Evolutionary conservation across 2,797 vertebrate species (phyloP).

Genomic region (Neostethus bicornis): DNA sequence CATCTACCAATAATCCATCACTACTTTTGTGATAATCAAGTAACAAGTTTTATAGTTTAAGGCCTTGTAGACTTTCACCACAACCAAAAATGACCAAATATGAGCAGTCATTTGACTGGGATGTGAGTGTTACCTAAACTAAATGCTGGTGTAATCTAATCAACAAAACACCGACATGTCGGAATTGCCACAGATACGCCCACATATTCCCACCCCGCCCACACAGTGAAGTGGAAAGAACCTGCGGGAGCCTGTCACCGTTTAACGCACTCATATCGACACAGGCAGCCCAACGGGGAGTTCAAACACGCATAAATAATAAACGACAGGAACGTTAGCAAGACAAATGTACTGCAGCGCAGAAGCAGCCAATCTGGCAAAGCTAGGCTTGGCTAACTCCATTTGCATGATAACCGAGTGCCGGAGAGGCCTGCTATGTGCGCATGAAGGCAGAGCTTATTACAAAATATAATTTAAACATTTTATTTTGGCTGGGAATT

Average conservation of each 20-base stretch:
- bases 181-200: not conserved
- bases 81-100: not conserved
- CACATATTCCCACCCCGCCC: not conserved
- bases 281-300: slow-evolving; percentile 49
- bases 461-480: slow-evolving; percentile 44
- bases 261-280: slow-evolving; percentile 56
- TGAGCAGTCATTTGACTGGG: not conserved
- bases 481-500: slow-evolving; percentile 24
- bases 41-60: not conserved
- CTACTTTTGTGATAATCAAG: not conserved
- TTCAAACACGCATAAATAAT: slow-evolving; percentile 53
- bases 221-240: slow-evolving; percentile 17
- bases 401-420: slow-evolving; percentile 65
- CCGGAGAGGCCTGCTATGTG: slow-evolving; percentile 37
- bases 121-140: slow-evolving; percentile 20
- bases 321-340: slow-evolving; percentile 42
- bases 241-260: slow-evolving; percentile 28
- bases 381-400: slow-evolving; percentile 31
- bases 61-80: not conserved
- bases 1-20: slow-evolving; percentile 24
- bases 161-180: slow-evolving; percentile 22
- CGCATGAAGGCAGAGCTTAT: slow-evolving; percentile 52
- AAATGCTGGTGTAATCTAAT: slow-evolving; percentile 45
- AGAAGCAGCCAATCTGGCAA: slow-evolving; percentile 26
- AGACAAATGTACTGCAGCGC: slow-evolving; percentile 61